Evolutionary conservation across 2,797 vertebrate genomes (phyloP).

Genomic region (Paramormyrops hopkinsi): DNA sequence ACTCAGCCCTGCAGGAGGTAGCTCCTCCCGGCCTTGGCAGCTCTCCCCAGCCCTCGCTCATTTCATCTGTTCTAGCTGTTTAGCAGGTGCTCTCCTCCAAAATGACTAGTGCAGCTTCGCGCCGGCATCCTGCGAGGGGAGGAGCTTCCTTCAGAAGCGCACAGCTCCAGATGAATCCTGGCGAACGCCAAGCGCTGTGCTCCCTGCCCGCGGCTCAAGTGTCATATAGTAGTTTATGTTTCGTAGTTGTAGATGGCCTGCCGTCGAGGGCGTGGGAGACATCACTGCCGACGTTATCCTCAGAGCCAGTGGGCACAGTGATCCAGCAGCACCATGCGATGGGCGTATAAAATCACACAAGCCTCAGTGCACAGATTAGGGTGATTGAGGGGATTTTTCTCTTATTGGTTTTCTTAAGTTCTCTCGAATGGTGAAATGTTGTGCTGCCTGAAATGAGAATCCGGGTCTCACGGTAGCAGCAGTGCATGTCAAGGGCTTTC

Average conservation of each 20-base stretch:
- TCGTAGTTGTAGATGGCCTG: background rate
- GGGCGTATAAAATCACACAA: background rate
- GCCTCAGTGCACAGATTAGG: background rate
- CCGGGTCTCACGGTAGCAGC: background rate
- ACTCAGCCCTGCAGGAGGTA: constrained; percentile 67
- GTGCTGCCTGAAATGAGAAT: background rate
- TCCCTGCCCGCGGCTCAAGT: background rate
- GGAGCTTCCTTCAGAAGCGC: background rate
- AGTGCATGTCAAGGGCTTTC: background rate
- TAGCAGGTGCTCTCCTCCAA: background rate
- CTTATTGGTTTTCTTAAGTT: background rate
- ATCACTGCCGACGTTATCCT: background rate
- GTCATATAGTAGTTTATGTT: background rate
- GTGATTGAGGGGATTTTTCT: background rate
- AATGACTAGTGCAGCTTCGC: background rate
- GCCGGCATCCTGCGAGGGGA: background rate
- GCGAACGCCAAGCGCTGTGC: background rate
- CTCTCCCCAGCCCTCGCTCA: background rate
- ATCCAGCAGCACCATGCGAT: background rate
- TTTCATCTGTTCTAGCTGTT: background rate
- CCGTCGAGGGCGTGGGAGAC: background rate
- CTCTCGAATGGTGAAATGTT: background rate
- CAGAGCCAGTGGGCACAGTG: background rate
- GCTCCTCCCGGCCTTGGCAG: constrained; percentile 23
- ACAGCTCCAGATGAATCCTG: background rate